phyloP scores from a whole-genome alignment of 2,888 invertebrate species.

The Drosophila atripex region DNA sequence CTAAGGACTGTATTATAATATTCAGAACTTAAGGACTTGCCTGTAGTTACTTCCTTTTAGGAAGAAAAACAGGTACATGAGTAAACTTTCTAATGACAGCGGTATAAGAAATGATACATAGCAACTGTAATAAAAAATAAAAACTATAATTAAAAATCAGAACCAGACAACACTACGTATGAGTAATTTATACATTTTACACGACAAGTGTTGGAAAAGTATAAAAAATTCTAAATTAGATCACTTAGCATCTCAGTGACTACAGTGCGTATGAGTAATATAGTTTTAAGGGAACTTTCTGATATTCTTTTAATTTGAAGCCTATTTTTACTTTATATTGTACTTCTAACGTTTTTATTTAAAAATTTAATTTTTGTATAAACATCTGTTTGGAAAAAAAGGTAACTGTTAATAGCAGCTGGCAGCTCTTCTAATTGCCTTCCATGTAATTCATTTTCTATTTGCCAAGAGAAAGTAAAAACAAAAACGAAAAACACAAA shows the following conservation, averaged over 20 bases:
- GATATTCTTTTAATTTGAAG: neutral
- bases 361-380: neutral
- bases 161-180: too few relatives aligned
- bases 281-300: too few relatives aligned
- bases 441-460: conserved; percentile 68
- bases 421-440: conserved; percentile 42
- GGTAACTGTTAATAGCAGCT: conserved; percentile 23
- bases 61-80: neutral
- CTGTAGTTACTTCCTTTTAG: neutral
- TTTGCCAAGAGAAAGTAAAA: conserved; percentile 75
- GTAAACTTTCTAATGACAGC: neutral
- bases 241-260: too few relatives aligned
- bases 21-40: conserved; percentile 8
- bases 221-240: too few relatives aligned
- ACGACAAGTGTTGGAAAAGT: too few relatives aligned
- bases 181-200: too few relatives aligned
- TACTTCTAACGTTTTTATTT: neutral
- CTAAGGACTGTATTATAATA: conserved; percentile 1
- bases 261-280: conserved; percentile 18
- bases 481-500: conserved; percentile 38
- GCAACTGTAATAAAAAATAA: too few relatives aligned
- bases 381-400: conserved; percentile 1
- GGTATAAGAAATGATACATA: too few relatives aligned
- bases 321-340: neutral
- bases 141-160: too few relatives aligned